These are phyloP conservation scores for silkworm (Bombyx mori) DNA, from an alignment of 1,140 invertebrate genomes.

Conservation along the genomic window DNA sequence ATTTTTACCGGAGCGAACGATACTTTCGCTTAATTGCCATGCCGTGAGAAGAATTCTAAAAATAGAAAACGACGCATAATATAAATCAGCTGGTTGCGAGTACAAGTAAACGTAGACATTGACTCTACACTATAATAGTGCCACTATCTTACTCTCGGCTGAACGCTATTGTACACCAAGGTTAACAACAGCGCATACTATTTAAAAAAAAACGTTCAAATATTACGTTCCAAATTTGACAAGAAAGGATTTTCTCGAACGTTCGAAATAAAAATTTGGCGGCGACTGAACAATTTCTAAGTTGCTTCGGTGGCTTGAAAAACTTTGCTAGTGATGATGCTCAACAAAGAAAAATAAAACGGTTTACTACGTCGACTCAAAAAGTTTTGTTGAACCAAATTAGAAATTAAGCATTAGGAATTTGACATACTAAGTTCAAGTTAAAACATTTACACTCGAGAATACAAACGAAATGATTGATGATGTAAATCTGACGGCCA, in stretches of 20 bases:
- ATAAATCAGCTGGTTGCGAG: conserved; percentile 47
- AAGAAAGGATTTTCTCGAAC: neutral
- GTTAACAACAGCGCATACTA: too few species aligned
- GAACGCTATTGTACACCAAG: too few species aligned
- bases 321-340: neutral
- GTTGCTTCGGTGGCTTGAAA: conserved; percentile 2
- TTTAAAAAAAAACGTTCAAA: too few species aligned
- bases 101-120: conserved; percentile 18
- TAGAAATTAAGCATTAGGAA: too few species aligned
- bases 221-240: neutral
- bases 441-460: too few species aligned
- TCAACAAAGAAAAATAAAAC: neutral
- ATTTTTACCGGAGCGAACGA: too few species aligned
- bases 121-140: too few species aligned
- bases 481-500: conserved; percentile 43
- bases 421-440: too few species aligned
- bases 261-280: conserved; percentile 6
- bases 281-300: conserved; percentile 13
- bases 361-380: too few species aligned
- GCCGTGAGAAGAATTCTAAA: conserved; percentile 35
- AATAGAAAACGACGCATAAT: conserved; percentile 38
- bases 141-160: too few species aligned
- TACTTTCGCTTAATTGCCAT: too few species aligned
- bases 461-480: conserved; percentile 25
- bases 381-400: too few species aligned